phyloP scores from a whole-genome alignment of 2,888 invertebrate genomes.

The Myathropa florea region DNA sequence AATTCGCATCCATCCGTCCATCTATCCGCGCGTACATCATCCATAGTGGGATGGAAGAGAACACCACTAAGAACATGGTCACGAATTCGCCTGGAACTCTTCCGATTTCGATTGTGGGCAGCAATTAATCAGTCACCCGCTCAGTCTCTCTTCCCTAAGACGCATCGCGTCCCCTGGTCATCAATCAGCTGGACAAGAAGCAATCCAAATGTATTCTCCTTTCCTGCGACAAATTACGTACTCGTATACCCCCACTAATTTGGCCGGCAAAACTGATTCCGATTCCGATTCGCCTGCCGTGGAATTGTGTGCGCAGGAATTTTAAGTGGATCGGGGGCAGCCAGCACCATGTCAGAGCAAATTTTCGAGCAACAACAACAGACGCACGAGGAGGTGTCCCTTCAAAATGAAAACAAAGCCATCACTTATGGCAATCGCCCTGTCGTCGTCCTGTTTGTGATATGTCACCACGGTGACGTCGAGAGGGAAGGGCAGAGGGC shows the following conservation, averaged over 20 bases:
- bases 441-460: slow-evolving; percentile 48
- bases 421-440: slow-evolving; percentile 63
- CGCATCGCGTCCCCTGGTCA: slow-evolving; percentile 56
- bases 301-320: slow-evolving; percentile 37
- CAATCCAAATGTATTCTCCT: slow-evolving; percentile 33
- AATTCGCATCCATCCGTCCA: slow-evolving; percentile 57
- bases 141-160: slow-evolving; percentile 8
- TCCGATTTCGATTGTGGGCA: slow-evolving; percentile 75
- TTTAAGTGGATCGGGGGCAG: slow-evolving; percentile 64
- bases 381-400: slow-evolving; percentile 48
- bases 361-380: slow-evolving; percentile 28
- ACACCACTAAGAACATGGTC: slow-evolving; percentile 70
- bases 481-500: neutral
- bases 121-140: slow-evolving; percentile 78
- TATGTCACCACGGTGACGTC: slow-evolving; percentile 22
- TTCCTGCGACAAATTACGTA: slow-evolving; percentile 49
- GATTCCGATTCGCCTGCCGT: neutral
- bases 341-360: slow-evolving; percentile 48
- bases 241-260: slow-evolving; percentile 54
- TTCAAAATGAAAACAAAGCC: slow-evolving; percentile 68
- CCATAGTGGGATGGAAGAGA: slow-evolving; percentile 13
- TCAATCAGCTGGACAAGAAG: slow-evolving; percentile 64
- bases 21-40: too few species aligned
- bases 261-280: slow-evolving; percentile 12
- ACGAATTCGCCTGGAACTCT: slow-evolving; percentile 71